Base-by-base conservation (phyloP, 1,140 invertebrate species). In the Cryptotermes secundus region DNA sequence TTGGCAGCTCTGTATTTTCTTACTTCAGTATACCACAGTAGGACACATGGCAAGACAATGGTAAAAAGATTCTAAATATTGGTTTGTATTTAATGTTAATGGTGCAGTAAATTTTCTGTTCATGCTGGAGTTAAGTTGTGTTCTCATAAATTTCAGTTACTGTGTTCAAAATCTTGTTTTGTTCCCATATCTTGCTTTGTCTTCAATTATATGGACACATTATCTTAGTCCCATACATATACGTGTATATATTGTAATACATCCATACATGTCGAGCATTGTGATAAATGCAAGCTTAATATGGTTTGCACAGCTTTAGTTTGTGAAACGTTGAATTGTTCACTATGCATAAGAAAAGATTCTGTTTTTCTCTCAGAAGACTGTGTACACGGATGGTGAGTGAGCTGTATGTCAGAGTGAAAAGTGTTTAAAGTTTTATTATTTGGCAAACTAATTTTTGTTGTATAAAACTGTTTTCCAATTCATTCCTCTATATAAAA, bases 401-500 rank as follows among this genome's bases (percentile, higher is more conserved):
- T n/a, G 26, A n/a, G 59, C 31, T 72, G 59, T 72, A 72, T 72
- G 59, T 65, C 59, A 1, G 14, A 72, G 59, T 72, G 26, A 72
- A 72, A 19, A 49, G 7, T 31, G n/a, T 72, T 72, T 72, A 72
- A 72, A 72, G 31, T n/a, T 72, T 72, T 59, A 59, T 72, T 72
- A 72, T 72, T 72, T 72, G 59, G 59, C 31, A 72, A 72, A 72
- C 59, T 72, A 72, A 31, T 72, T 72, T 72, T 72, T 72, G 59
- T 72, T 72, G n/a, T 31, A 72, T 72, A 72, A 72, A 59, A 14
- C 59, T 31, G 59, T 72, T 72, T 72, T 72, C 59, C 59, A 72
- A n/a, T 72, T 72, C 59, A 72, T 72, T 31, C 59, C 59, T 31
- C 59, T 72, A 72, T 72, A 72, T 72, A 31, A 72, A 31, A 31